Conservation (phyloP, 2,888 invertebrate genomes). For the Lathronympha strigana region DNA sequence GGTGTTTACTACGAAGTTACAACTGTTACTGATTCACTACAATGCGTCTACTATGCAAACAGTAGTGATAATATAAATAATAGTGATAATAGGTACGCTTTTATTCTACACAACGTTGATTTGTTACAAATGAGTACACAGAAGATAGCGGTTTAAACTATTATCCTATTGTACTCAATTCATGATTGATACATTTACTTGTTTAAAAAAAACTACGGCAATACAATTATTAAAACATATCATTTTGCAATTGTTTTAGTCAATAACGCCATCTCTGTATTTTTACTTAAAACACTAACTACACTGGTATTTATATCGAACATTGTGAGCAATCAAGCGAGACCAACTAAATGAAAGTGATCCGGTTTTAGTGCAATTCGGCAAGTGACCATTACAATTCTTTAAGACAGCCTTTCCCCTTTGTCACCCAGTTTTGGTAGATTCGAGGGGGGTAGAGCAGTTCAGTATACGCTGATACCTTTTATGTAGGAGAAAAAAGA, state of each 20-base stretch:
- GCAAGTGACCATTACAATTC: conserved; percentile 12
- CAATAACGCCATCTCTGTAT: conserved; percentile 45
- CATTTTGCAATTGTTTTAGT: not conserved
- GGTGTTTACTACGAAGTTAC: too few species aligned
- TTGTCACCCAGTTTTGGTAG: not conserved
- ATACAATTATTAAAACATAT: not conserved
- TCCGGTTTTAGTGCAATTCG: conserved; percentile 29
- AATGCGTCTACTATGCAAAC: too few species aligned
- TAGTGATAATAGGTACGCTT: too few species aligned
- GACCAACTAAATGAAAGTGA: conserved; percentile 45
- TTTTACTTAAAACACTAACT: conserved; percentile 29
- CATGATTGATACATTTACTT: too few species aligned
- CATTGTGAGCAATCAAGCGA: conserved; percentile 45
- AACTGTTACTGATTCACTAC: too few species aligned
- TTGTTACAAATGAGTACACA: too few species aligned
- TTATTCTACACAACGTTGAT: too few species aligned
- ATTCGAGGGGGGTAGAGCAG: conserved; percentile 43
- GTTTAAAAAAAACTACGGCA: not conserved
- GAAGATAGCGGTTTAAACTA: too few species aligned
- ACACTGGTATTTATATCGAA: not conserved
- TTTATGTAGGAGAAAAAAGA: not conserved
- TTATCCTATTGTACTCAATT: too few species aligned
- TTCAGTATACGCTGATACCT: conserved; percentile 12
- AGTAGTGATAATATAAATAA: too few species aligned
- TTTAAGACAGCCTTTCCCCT: conserved; percentile 26